Percentiles rank a stretch among this genome's conserved stretches.
Conservation (phyloP, 2,888 invertebrate genomes). For the Microctonus brassicae region DNA sequence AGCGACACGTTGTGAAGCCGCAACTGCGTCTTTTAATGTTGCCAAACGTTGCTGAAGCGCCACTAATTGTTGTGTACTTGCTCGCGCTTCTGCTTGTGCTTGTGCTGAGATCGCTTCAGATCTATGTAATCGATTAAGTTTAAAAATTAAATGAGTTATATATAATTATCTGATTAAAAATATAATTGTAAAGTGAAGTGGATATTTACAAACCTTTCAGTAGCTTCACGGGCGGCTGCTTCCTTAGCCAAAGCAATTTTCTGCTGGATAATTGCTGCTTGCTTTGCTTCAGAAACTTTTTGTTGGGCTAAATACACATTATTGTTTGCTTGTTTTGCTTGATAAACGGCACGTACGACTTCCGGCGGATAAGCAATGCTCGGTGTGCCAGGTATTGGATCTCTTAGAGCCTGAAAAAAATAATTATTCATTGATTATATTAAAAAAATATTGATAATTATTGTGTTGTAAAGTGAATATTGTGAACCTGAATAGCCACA, state of each 20-base stretch:
- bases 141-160: background rate
- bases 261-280: conserved; percentile 80
- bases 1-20: conserved; percentile 80
- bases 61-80: conserved; percentile 74
- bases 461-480: background rate
- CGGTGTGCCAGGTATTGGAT: conserved; percentile 58
- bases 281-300: conserved; percentile 81
- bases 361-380: conserved; percentile 74
- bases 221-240: conserved; percentile 73
- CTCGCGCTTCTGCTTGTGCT: conserved; percentile 61
- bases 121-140: conserved; percentile 44
- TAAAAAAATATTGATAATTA: background rate
- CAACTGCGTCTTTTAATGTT: conserved; percentile 78
- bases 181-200: no score
- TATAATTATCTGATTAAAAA: no score
- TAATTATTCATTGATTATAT: background rate
- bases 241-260: conserved; percentile 82
- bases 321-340: conserved; percentile 81
- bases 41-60: conserved; percentile 78
- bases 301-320: conserved; percentile 81
- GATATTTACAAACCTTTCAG: conserved; percentile 58
- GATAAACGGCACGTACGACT: conserved; percentile 80
- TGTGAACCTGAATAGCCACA: conserved; percentile 58
- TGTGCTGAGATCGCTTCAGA: conserved; percentile 64
- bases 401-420: conserved; percentile 54